Conservation (phyloP, 2,888 invertebrate species). For the Phaedon cochleariae region DNA sequence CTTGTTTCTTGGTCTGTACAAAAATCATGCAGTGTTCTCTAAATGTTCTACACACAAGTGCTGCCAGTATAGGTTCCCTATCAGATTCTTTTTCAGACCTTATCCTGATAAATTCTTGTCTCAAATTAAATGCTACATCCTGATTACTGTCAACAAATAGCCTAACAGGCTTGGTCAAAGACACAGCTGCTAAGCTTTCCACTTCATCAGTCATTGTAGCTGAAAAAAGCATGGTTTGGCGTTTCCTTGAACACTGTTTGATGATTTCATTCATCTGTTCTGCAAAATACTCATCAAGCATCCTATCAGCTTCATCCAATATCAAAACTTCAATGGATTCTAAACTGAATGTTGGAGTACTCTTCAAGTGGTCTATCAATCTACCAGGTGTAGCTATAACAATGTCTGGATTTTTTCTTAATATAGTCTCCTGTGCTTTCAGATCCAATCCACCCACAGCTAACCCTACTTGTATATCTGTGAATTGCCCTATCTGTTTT, state of each 20-base stretch:
- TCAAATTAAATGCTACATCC: conserved; percentile 92
- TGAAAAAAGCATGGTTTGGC: conserved; percentile 97
- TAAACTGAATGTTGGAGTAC: conserved; percentile 90
- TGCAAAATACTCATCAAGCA: conserved; percentile 98
- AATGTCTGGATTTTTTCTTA: conserved; percentile 91
- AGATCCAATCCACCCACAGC: conserved; percentile 90
- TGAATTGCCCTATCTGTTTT: conserved; percentile 88
- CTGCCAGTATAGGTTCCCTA: conserved; percentile 87
- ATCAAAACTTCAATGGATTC: conserved; percentile 90
- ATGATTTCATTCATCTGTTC: conserved; percentile 99
- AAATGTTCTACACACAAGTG: conserved; percentile 88
- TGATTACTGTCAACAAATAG: conserved; percentile 96
- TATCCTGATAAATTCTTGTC: conserved; percentile 96
- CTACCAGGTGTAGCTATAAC: conserved; percentile 99
- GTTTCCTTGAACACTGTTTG: conserved; percentile 85
- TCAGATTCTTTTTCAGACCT: conserved; percentile 89
- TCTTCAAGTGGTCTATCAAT: conserved; percentile 95
- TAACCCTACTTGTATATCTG: conserved; percentile 80
- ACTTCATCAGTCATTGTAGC: conserved; percentile 99
- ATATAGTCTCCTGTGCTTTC: conserved; percentile 78
- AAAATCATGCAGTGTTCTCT: conserved; percentile 92
- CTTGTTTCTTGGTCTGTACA: conserved; percentile 95
- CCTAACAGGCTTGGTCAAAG: conserved; percentile 90
- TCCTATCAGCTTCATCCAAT: conserved; percentile 83
- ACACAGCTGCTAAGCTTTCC: conserved; percentile 92